phyloP scores from a whole-genome alignment of 2,113 vertebrate species.

The Ptyas mucosa region DNA sequence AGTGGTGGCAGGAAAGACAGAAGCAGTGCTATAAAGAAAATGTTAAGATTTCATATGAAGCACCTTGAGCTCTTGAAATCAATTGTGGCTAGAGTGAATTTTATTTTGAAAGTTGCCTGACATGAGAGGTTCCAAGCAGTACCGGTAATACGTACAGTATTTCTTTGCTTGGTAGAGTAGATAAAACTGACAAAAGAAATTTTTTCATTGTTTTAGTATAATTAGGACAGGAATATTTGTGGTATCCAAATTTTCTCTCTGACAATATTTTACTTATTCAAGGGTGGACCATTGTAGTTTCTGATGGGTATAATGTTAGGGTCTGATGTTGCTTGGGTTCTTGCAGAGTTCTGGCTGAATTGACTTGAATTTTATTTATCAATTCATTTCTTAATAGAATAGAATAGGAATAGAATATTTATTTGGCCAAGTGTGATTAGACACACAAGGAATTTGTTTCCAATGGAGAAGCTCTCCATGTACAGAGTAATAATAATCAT shows the following conservation, averaged over 20 bases:
- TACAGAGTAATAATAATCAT: no score
- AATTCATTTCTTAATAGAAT: not conserved
- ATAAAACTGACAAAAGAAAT: not conserved
- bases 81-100: not conserved
- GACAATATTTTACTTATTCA: not conserved
- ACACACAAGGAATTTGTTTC: no score
- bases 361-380: not conserved
- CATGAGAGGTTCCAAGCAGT: not conserved
- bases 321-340: not conserved
- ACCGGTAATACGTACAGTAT: not conserved
- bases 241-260: not conserved
- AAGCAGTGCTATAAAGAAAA: not conserved
- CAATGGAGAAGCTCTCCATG: no score
- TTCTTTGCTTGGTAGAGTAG: not conserved
- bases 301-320: not conserved
- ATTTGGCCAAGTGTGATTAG: not conserved
- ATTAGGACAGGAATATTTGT: not conserved
- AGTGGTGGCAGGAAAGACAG: not conserved
- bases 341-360: not conserved
- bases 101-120: not conserved
- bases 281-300: not conserved
- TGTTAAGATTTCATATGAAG: not conserved
- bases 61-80: not conserved
- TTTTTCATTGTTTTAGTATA: not conserved
- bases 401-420: not conserved